Evolutionary conservation across 2,888 invertebrate species (phyloP), one percentile per base, ranked within the genome.

Genomic region (Eugnorisma glareosa): DNA sequence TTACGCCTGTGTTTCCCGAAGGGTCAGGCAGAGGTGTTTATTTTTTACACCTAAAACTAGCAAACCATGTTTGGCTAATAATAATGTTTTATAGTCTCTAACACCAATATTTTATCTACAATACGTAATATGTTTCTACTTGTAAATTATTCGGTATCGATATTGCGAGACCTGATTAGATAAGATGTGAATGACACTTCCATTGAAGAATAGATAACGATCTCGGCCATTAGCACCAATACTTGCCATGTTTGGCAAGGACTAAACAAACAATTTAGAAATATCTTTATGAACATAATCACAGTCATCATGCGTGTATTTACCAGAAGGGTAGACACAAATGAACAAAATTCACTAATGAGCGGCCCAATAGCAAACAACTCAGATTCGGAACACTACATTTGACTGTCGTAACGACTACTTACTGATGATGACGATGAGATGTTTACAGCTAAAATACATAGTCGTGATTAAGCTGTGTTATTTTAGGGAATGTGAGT

Each of bases 61-160:
- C 15, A 57, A 28, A 57, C 10, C 10, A 61, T 31, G 7, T 57
- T 28, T 57, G 1, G 0, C 57, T 57, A 57, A 61, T 35, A 61
- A 61, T 31, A 18, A 21, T 61, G 59, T 31, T 21, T 57, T 31
- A 61, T 61, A 5, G 40, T 40, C n/a, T 40, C 15, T 40, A 48
- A 48, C 54, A 73, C 31, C 35, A 43, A 63, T 68, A 45, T 54
- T 43, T 43, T 64, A 68, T 73, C 43, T 28, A 11, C 35, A 48
- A 80, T 1, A 74, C 28, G 68, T 69, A 69, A 80, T 70, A 75
- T 70, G 11, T 67, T 61, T 59, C 21, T 13, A 81, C 81, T 63
- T 82, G 82, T 81, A 82, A 77, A 81, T 81, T 82, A 81, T 82
- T 76, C 31, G 7, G 21, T 81, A 70, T 77, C 77, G 37, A 73